Evolutionary conservation across 2,113 vertebrate species (phyloP).

Genomic region (Ptyas mucosa): DNA sequence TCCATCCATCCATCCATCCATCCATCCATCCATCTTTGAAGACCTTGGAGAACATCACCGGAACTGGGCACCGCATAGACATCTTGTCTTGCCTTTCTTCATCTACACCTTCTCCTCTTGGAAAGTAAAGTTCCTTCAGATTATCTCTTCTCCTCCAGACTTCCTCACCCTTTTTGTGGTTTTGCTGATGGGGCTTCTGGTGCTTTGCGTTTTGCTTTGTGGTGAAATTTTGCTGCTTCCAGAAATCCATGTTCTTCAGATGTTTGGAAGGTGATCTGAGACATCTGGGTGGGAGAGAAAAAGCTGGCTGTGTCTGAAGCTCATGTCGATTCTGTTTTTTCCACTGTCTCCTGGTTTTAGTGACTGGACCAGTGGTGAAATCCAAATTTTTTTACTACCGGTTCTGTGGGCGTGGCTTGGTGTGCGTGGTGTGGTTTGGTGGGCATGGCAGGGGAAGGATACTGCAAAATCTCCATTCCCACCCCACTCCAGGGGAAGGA

Average conservation of each 20-base stretch:
- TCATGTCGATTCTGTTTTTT: neutral
- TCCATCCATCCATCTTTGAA: neutral
- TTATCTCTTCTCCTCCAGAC: no score
- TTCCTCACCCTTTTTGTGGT: neutral
- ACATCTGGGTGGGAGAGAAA: neutral
- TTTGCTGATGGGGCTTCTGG: neutral
- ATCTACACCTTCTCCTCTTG: neutral
- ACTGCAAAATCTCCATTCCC: no score
- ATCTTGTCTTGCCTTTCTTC: neutral
- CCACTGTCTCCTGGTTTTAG: neutral
- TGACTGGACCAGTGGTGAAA: neutral
- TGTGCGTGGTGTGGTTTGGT: no score
- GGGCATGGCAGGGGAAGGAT: no score
- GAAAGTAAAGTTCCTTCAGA: no score
- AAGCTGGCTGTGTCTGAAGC: neutral
- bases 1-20: no score
- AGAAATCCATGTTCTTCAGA: neutral
- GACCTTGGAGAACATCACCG: neutral
- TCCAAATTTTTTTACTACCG: no score
- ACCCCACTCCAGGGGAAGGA: no score
- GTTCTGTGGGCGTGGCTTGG: no score
- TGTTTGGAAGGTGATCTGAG: neutral
- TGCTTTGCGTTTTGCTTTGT: neutral
- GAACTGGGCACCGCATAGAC: neutral
- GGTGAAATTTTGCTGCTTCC: neutral